Conservation (phyloP, 2,797 vertebrate genomes). For the Pipistrellus kuhlii region DNA sequence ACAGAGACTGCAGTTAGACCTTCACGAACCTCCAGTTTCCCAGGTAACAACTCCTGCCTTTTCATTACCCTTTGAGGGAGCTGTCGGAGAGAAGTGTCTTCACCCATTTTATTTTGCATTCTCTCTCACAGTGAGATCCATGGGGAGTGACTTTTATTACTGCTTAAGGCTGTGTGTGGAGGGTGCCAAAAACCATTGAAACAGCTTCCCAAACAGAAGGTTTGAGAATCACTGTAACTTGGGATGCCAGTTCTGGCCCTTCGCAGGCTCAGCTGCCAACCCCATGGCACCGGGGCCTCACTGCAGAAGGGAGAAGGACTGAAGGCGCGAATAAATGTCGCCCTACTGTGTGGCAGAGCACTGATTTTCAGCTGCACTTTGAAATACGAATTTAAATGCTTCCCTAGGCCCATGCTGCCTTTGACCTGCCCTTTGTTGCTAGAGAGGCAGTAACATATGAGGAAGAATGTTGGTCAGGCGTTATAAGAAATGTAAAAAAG, state of each 20-base stretch:
- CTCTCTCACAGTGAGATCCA: constrained; percentile 16
- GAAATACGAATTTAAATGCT: background rate
- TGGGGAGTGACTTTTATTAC: constrained; percentile 42
- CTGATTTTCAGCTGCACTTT: constrained; percentile 9
- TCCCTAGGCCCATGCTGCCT: background rate
- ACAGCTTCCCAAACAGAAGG: background rate
- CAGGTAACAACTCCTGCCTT: constrained; percentile 89
- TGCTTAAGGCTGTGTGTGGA: background rate
- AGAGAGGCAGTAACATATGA: background rate
- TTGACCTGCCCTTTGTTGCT: background rate
- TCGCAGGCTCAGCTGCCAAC: background rate
- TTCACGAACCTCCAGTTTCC: constrained; percentile 98
- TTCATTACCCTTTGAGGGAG: background rate
- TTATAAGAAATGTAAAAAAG: constrained; percentile 10
- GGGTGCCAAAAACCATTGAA: background rate
- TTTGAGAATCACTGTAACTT: background rate
- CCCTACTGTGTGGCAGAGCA: background rate
- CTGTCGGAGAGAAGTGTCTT: constrained; percentile 27
- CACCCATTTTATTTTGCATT: constrained; percentile 56
- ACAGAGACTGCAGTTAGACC: constrained; percentile 96
- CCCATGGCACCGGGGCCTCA: background rate
- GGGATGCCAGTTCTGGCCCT: background rate
- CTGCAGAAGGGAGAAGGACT: background rate
- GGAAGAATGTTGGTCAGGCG: background rate
- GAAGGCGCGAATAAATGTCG: background rate